These are phyloP conservation scores for Entelurus aequoreus DNA, from an alignment of 2,113 vertebrate species.

Conservation along the genomic window DNA sequence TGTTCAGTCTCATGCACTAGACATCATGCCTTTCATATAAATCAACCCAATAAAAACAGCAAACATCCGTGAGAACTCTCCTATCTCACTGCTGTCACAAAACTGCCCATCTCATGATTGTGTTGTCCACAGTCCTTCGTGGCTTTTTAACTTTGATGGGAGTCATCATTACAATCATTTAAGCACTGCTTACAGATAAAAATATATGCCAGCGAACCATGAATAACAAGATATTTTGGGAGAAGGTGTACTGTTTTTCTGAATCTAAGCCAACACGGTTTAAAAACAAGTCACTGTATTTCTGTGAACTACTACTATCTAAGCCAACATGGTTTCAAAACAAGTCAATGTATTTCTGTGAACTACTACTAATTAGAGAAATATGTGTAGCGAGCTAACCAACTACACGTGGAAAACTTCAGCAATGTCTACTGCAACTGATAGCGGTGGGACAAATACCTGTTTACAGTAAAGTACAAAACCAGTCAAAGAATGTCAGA, in stretches of 20 bases:
- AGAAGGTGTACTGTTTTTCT: neutral
- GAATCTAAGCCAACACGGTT: neutral
- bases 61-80: conserved; percentile 26
- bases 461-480: neutral
- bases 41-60: conserved; percentile 39
- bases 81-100: conserved; percentile 30
- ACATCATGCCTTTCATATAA: conserved; percentile 44
- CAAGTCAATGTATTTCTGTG: neutral
- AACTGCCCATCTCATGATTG: neutral
- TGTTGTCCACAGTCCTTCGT: neutral
- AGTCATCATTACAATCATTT: neutral
- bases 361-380: neutral
- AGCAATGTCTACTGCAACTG: neutral
- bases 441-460: neutral
- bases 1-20: conserved; percentile 41
- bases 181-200: conserved; percentile 15
- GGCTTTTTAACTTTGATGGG: neutral
- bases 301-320: neutral
- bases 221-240: conserved; percentile 11
- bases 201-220: conserved; percentile 32
- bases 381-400: neutral
- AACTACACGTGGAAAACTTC: neutral
- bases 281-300: neutral
- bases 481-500: conserved; percentile 1
- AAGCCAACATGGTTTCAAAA: neutral